phyloP scores from a whole-genome alignment of 2,113 vertebrate genomes.

The Picathartes gymnocephalus region DNA sequence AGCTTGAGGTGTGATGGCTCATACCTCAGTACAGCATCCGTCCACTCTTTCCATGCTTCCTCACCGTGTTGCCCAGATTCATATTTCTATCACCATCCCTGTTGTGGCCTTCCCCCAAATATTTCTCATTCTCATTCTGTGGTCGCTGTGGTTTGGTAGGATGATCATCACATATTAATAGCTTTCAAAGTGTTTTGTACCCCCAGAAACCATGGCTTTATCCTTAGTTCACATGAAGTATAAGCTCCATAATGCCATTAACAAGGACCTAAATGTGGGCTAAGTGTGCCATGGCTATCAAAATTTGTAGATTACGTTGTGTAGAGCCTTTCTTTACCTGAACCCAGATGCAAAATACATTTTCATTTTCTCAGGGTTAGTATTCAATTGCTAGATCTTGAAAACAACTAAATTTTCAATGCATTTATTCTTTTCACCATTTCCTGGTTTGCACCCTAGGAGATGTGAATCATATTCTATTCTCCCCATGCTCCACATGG shows the following conservation, averaged over 20 bases:
- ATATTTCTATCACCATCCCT: neutral
- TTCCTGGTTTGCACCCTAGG: neutral
- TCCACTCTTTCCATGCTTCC: neutral
- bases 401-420: neutral
- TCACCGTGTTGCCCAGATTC: rapidly evolving
- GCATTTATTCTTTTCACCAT: neutral
- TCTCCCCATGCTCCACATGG: neutral
- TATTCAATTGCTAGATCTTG: neutral
- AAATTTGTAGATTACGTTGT: neutral
- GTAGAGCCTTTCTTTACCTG: neutral
- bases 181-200: neutral
- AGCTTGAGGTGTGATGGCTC: neutral
- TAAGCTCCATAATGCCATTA: neutral
- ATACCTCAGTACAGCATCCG: rapidly evolving
- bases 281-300: neutral
- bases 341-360: neutral
- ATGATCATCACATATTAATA: neutral
- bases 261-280: neutral
- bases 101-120: rapidly evolving
- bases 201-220: neutral
- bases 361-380: neutral
- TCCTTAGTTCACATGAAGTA: neutral
- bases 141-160: neutral
- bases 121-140: neutral
- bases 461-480: neutral